A percentile compares a stretch with the other conserved stretches of the same genome.
phyloP scores from a whole-genome alignment of 2,797 vertebrate species.

The Syngnathus rostellatus region DNA sequence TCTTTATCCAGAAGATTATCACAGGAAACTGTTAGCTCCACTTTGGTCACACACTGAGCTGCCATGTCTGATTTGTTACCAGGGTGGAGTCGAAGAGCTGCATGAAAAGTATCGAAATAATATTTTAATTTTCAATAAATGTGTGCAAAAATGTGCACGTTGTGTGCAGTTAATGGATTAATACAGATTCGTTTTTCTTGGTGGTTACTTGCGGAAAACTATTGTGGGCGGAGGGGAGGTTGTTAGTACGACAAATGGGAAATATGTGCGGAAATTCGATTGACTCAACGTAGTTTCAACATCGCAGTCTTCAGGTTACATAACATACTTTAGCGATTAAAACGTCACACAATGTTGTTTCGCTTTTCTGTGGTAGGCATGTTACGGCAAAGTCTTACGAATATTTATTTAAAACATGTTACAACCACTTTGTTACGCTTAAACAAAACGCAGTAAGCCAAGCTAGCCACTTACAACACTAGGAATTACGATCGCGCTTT shows the following conservation, averaged over 20 bases:
- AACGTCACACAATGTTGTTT: neutral
- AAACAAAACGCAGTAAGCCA: neutral
- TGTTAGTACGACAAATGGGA: neutral
- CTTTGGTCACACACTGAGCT: conserved; percentile 74
- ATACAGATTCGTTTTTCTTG: neutral
- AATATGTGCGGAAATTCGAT: neutral
- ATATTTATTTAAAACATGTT: neutral
- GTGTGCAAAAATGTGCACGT: too few species aligned
- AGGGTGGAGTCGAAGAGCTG: neutral
- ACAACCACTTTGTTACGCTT: neutral
- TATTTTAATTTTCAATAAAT: too few species aligned
- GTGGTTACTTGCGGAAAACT: neutral
- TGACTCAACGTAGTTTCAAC: neutral
- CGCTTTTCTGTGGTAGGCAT: neutral
- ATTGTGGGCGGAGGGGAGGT: neutral
- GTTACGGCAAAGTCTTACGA: neutral
- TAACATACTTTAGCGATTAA: neutral
- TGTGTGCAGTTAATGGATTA: neutral
- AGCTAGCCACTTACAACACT: neutral
- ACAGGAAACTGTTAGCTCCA: conserved; percentile 84
- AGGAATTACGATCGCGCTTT: neutral
- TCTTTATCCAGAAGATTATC: conserved; percentile 82
- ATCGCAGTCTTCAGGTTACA: neutral
- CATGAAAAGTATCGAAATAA: too few species aligned
- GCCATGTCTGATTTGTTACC: conserved; percentile 68